A percentile compares a stretch with the other conserved stretches of the same genome.
These are phyloP conservation scores for Chloromyia formosa DNA, from an alignment of 2,888 invertebrate species.

Conservation along the genomic window DNA sequence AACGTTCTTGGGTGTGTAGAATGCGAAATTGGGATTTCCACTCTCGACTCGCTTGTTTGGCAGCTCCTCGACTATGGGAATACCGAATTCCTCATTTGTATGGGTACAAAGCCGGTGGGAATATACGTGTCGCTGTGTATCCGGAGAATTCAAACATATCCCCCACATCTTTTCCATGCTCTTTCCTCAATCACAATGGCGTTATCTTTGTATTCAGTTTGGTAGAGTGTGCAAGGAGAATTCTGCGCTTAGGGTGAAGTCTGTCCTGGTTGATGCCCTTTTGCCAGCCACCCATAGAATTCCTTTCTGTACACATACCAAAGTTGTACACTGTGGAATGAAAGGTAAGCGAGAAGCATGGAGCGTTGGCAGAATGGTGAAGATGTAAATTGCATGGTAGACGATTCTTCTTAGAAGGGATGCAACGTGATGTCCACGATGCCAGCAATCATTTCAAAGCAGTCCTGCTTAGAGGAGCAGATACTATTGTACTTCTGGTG, in stretches of 20 bases:
- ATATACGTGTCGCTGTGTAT: constrained; percentile 34
- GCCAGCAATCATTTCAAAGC: constrained; percentile 5
- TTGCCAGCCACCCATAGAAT: constrained; percentile 44
- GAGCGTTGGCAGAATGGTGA: not conserved
- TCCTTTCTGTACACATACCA: constrained; percentile 29
- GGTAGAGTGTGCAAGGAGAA: not conserved
- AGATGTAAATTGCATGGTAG: constrained; percentile 34
- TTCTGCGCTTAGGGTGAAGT: constrained; percentile 4
- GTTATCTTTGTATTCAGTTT: constrained; percentile 26
- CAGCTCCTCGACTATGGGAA: constrained; percentile 4
- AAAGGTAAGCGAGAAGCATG: not conserved
- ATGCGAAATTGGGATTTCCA: constrained; percentile 23
- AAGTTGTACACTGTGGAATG: not conserved
- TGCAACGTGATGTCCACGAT: not conserved
- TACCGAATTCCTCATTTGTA: constrained; percentile 28
- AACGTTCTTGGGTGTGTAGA: constrained; percentile 3
- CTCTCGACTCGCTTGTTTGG: not conserved
- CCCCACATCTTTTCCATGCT: not conserved
- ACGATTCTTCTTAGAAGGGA: not conserved
- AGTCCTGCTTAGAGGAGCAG: not conserved
- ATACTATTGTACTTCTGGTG: not conserved
- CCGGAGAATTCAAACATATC: constrained; percentile 19
- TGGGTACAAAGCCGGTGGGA: constrained; percentile 35
- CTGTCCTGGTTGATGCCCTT: constrained; percentile 45
- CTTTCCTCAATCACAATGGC: constrained; percentile 19